Evolutionary conservation across 64 coral and sea anemone genomes (phyloP), one percentile per base, ranked within the genome.

Genomic region (Hydrozoanthus tunicans): DNA sequence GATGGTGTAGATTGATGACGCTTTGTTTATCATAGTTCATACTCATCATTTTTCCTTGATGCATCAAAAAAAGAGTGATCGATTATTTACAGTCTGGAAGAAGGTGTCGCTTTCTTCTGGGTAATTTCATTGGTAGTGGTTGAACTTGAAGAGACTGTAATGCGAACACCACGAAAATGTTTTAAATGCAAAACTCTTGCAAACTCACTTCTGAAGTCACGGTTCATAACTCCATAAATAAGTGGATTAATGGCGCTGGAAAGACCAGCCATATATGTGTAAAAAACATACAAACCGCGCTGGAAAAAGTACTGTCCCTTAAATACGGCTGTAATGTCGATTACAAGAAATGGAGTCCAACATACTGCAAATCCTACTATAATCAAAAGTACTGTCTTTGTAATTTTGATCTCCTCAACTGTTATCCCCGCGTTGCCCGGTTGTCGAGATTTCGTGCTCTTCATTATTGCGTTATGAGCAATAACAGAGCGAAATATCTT

Each of bases 321-420:
- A 43, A 89, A 86, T 51, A 78, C 57, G 15, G 23, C 77, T 26
- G 77, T 51, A 77, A 79, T 56, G 58, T 93, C 91, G 53, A 93
- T 79, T n/a, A 89, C 17, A 10, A 93, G n/a, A 32, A 93, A 93
- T n/a, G 91, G 91, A 10, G 61, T 88, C 91, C 91, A 93, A 26
- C 91, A 93, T 27, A 83, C 64, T 1, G 56, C 26, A 58, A 93
- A 93, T 3, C 91, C 73, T 6, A 93, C 58, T 12, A 93, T 25
- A 88, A 89, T 93, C 7, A 69, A 51, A 51, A 93, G 85, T 8
- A 93, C 23, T 9, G 85, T 82, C 62, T 93, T 93, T 1, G 91
- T 83, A 14, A 93, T 72, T 70, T 88, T 88, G 3, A 93, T 77
- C 53, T 93, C 91, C 12, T 66, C 51, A 10, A 93, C 76, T 8